These are phyloP conservation scores for Ennomos fuscantarius DNA, from an alignment of 2,888 invertebrate genomes.

Conservation along the genomic window DNA sequence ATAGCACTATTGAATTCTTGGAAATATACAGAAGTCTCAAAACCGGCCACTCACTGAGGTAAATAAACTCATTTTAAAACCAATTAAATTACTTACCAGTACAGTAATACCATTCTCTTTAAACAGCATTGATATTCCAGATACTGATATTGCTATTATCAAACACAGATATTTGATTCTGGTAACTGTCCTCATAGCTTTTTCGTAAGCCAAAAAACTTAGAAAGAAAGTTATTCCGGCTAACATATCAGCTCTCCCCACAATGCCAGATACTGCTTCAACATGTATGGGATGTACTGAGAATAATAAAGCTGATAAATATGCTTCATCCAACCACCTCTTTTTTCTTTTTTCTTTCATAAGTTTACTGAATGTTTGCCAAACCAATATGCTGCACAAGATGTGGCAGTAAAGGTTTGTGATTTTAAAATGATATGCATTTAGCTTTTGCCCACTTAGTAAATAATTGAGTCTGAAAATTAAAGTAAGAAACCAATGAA, in stretches of 20 bases:
- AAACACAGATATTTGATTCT: conserved; percentile 49
- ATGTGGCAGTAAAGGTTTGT: conserved; percentile 91
- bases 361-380: conserved; percentile 38
- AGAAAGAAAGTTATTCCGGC: conserved; percentile 91
- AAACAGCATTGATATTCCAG: conserved; percentile 90
- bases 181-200: conserved; percentile 46
- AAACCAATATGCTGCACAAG: conserved; percentile 69
- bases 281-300: conserved; percentile 97
- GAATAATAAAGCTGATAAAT: conserved; percentile 90
- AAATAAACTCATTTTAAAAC: too few relatives aligned
- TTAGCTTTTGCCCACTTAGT: conserved; percentile 84
- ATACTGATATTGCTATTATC: conserved; percentile 67
- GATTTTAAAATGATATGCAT: conserved; percentile 88
- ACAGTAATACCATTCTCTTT: conserved; percentile 97
- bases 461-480: conserved; percentile 87
- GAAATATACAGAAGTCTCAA: too few relatives aligned
- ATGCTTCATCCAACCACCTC: conserved; percentile 73
- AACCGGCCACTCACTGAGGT: too few relatives aligned
- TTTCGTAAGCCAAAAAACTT: conserved; percentile 88
- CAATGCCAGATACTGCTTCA: conserved; percentile 96
- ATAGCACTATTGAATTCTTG: too few relatives aligned
- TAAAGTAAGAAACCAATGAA: too few relatives aligned
- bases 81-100: conserved; percentile 82
- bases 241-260: conserved; percentile 96
- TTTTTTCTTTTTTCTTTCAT: conserved; percentile 14